These are phyloP conservation scores for Chloroceryle aenea DNA, from an alignment of 2,113 vertebrate genomes.

Conservation along the genomic window DNA sequence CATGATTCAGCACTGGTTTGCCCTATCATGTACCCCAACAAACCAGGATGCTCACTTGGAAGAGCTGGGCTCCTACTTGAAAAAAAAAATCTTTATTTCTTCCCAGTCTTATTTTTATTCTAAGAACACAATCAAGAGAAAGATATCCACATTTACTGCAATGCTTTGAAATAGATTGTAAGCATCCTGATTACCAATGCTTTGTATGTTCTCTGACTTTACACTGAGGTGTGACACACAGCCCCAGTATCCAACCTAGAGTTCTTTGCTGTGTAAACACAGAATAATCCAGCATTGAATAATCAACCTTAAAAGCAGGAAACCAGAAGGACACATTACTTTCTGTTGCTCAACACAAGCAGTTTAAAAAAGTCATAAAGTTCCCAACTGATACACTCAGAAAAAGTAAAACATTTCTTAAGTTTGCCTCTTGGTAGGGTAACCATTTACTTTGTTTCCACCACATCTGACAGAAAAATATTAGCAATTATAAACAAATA, in stretches of 20 bases:
- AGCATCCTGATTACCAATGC: neutral
- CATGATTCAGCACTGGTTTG: neutral
- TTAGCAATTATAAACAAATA: neutral
- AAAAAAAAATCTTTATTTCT: neutral
- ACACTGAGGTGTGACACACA: neutral
- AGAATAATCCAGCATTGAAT: neutral
- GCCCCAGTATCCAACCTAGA: neutral
- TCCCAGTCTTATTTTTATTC: neutral
- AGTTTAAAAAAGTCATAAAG: neutral
- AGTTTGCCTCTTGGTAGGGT: neutral
- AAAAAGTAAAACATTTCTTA: neutral
- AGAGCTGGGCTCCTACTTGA: neutral
- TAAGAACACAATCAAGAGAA: neutral
- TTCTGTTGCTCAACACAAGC: neutral
- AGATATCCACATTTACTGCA: neutral
- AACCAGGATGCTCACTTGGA: neutral
- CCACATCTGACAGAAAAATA: neutral
- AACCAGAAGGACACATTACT: neutral
- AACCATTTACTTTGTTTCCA: neutral
- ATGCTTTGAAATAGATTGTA: neutral
- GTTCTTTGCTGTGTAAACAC: neutral
- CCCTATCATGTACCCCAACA: neutral
- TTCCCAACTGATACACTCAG: neutral
- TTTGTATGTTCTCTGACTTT: neutral
- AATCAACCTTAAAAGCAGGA: neutral